These are phyloP conservation scores for Drosophila sturtevanti DNA, from an alignment of 1,140 invertebrate genomes.

Conservation along the genomic window DNA sequence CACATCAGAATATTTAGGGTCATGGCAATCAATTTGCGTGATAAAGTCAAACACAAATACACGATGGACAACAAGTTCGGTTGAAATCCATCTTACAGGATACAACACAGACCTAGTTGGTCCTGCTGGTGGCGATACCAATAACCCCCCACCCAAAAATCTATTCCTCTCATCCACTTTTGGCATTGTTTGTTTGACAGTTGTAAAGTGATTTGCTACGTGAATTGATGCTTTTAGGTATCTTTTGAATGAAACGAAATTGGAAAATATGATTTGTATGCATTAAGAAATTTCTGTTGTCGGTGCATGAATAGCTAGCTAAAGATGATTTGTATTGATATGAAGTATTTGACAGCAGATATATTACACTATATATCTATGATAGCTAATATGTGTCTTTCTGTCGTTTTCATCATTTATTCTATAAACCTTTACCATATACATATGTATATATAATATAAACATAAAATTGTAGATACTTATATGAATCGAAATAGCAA, in stretches of 20 bases:
- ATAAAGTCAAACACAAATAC: slow-evolving; percentile 62
- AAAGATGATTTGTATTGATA: slow-evolving; percentile 61
- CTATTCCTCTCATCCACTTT: too few relatives aligned
- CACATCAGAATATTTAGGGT: slow-evolving; percentile 50
- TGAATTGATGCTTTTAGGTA: slow-evolving; percentile 38
- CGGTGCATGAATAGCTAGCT: slow-evolving; percentile 28
- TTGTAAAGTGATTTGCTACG: slow-evolving; percentile 78
- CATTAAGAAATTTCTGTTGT: slow-evolving; percentile 52
- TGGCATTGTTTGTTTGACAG: slow-evolving; percentile 73
- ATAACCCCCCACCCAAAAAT: too few relatives aligned
- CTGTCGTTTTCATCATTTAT: neutral
- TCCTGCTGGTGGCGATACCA: neutral
- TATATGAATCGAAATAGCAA: too few relatives aligned
- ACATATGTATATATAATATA: neutral
- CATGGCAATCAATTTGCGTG: slow-evolving; percentile 77
- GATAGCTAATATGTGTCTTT: neutral
- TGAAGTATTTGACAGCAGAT: slow-evolving; percentile 32
- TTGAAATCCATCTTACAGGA: slow-evolving; percentile 31
- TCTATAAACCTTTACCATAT: neutral
- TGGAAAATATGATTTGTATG: slow-evolving; percentile 74
- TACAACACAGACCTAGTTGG: neutral
- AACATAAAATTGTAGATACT: neutral
- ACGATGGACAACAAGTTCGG: slow-evolving; percentile 39
- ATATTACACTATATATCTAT: slow-evolving; percentile 17
- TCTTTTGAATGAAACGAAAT: slow-evolving; percentile 29